Evolutionary conservation across 92 coral and sea anemone species (phyloP).

Genomic region (Palythoa caribaeorum): DNA sequence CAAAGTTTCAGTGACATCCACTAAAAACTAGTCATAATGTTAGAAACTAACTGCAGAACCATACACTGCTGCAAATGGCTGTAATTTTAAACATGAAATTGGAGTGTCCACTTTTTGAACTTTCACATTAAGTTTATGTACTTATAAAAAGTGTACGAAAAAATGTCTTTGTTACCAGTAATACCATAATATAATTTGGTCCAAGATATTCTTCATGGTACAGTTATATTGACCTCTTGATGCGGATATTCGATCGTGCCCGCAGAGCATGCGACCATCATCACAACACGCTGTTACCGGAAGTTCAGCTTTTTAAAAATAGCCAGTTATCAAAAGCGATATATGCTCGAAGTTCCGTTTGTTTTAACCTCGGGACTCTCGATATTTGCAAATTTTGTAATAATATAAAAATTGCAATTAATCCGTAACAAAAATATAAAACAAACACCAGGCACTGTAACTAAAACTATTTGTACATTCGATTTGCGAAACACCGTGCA

Average conservation of each 20-base stretch:
- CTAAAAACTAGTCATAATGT: too few species aligned
- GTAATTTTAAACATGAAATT: too few species aligned
- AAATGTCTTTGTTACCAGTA: not conserved
- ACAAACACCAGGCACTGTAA: too few species aligned
- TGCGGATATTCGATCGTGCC: not conserved
- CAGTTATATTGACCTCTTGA: not conserved
- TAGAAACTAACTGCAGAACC: too few species aligned
- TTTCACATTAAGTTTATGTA: too few species aligned
- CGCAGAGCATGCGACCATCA: not conserved
- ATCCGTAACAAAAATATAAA: not conserved
- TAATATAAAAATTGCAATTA: not conserved
- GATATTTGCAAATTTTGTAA: not conserved
- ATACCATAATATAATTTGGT: not conserved
- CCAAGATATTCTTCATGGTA: not conserved
- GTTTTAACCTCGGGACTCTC: not conserved
- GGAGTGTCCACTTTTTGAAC: too few species aligned
- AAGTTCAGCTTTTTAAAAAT: not conserved
- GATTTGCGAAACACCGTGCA: too few species aligned
- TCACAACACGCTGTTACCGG: conserved; percentile 7
- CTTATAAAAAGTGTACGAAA: not conserved
- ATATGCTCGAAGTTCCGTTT: conserved; percentile 12
- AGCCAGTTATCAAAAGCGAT: too few species aligned
- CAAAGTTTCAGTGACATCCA: too few species aligned
- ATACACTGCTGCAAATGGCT: too few species aligned
- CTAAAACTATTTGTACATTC: too few species aligned